phyloP scores from a whole-genome alignment of 2,888 invertebrate species.

The Thyatira batis region DNA sequence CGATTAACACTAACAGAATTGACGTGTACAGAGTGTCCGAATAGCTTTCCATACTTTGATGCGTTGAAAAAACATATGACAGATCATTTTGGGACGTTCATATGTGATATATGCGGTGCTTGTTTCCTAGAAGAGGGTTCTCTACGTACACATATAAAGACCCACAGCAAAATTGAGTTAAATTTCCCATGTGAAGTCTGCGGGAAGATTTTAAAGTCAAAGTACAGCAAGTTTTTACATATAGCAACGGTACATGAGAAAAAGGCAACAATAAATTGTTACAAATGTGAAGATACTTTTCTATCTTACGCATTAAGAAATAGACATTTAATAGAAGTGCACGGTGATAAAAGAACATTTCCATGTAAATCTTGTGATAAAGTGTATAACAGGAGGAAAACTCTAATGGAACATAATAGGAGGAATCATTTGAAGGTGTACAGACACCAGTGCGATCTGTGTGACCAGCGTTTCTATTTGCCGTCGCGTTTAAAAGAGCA shows the following conservation, averaged over 20 bases:
- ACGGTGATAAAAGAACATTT: constrained; percentile 67
- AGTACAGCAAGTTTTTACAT: constrained; percentile 64
- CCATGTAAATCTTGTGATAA: constrained; percentile 68
- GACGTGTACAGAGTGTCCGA: constrained; percentile 62
- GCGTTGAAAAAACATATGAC: constrained; percentile 68
- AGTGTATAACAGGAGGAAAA: constrained; percentile 67
- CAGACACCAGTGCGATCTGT: constrained; percentile 67
- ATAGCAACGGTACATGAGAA: constrained; percentile 69
- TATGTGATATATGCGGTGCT: constrained; percentile 71
- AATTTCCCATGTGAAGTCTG: constrained; percentile 76
- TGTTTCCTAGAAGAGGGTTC: constrained; percentile 74
- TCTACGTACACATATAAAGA: constrained; percentile 65
- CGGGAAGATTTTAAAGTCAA: constrained; percentile 68
- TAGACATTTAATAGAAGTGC: constrained; percentile 64
- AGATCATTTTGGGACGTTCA: constrained; percentile 65
- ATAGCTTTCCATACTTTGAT: constrained; percentile 64
- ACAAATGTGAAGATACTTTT: constrained; percentile 67
- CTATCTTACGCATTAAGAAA: constrained; percentile 63
- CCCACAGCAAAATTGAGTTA: constrained; percentile 70
- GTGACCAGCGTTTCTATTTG: constrained; percentile 70
- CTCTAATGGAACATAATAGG: constrained; percentile 64
- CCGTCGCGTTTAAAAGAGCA: constrained; percentile 73
- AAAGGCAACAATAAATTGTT: constrained; percentile 66
- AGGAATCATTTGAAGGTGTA: constrained; percentile 66
- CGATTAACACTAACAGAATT: constrained; percentile 57